Evolutionary conservation across 2,888 invertebrate species (phyloP).

Genomic region (Nasonovia ribisnigri): DNA sequence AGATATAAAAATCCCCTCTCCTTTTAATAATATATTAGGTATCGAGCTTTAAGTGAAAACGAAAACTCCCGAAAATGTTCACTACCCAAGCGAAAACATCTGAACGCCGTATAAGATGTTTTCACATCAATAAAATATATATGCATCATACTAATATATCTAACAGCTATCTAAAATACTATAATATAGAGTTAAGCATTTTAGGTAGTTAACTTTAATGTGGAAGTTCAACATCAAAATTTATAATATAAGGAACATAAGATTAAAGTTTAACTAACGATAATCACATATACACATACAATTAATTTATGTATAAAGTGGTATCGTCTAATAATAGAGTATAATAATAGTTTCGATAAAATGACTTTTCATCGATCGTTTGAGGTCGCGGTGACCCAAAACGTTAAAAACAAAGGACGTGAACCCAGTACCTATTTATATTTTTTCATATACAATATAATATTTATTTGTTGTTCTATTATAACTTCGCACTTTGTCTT

Average conservation of each 20-base stretch:
- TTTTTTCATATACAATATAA: neutral
- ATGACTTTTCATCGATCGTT: neutral
- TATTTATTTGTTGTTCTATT: neutral
- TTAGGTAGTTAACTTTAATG: neutral
- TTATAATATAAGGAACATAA: neutral
- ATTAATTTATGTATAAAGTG: neutral
- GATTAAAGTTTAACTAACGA: neutral
- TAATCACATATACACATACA: neutral
- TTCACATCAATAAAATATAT: no score
- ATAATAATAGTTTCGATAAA: neutral
- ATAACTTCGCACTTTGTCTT: neutral
- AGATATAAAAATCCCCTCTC: no score
- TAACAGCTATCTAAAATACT: no score
- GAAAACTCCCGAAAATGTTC: no score
- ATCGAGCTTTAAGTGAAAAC: no score
- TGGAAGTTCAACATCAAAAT: neutral
- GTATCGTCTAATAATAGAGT: neutral
- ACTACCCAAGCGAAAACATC: no score
- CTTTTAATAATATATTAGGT: no score
- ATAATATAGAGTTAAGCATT: neutral
- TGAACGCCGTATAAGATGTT: no score
- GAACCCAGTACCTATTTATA: neutral
- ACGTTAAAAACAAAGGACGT: rapidly evolving
- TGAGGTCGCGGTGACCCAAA: neutral
- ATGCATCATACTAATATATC: neutral